phyloP scores from a whole-genome alignment of 2,888 invertebrate genomes.

The Harpalus rubripes region DNA sequence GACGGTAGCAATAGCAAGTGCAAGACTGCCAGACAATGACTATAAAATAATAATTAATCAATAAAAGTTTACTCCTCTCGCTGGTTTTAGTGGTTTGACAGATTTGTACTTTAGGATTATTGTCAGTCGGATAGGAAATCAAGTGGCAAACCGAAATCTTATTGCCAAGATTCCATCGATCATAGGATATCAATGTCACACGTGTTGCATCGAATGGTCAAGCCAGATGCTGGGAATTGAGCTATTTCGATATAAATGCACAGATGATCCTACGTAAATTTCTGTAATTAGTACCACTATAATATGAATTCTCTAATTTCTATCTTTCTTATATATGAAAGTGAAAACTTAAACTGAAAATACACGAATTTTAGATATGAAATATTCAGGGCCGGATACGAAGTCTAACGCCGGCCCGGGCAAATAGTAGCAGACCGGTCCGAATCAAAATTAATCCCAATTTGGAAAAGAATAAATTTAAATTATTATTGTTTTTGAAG shows the following conservation, averaged over 20 bases:
- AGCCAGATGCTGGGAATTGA: neutral
- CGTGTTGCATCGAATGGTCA: neutral
- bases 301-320: too few relatives aligned
- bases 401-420: too few relatives aligned
- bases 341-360: too few relatives aligned
- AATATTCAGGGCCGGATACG: too few relatives aligned
- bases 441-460: too few relatives aligned
- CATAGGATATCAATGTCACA: neutral
- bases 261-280: neutral
- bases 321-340: too few relatives aligned
- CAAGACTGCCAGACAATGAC: neutral
- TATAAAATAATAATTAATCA: slow-evolving; percentile 12
- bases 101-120: neutral
- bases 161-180: neutral
- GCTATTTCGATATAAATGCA: neutral
- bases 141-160: neutral
- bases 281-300: too few relatives aligned
- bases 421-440: too few relatives aligned
- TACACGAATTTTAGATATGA: too few relatives aligned
- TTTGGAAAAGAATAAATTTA: too few relatives aligned
- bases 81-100: neutral
- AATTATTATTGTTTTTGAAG: too few relatives aligned
- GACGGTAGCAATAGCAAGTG: neutral
- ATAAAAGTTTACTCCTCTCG: slow-evolving; percentile 19
- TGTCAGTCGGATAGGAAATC: neutral